phyloP scores from a whole-genome alignment of 2,113 vertebrate species.

The Microtus montanus region DNA sequence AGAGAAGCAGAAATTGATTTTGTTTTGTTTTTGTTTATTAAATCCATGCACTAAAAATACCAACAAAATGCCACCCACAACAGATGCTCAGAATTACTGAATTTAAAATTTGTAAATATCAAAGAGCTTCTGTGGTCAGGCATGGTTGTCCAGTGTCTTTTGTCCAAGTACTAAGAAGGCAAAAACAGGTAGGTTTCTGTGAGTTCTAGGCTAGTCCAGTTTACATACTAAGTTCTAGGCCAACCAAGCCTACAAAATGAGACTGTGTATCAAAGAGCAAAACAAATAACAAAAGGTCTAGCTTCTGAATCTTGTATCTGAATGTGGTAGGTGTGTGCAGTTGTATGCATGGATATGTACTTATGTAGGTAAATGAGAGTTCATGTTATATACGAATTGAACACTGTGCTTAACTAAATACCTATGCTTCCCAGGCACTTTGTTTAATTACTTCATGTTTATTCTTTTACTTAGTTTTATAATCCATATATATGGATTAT shows the following conservation, averaged over 20 bases:
- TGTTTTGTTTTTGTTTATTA: constrained; percentile 36
- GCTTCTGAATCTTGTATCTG: neutral
- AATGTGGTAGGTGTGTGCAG: neutral
- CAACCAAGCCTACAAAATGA: neutral
- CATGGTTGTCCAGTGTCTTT: neutral
- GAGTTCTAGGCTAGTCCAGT: neutral
- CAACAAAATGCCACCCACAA: neutral
- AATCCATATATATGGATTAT: neutral
- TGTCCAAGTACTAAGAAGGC: neutral
- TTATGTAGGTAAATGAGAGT: neutral
- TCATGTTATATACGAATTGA: neutral
- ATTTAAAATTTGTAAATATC: neutral
- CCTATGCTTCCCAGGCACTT: neutral
- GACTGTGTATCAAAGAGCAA: neutral
- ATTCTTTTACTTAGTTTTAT: neutral
- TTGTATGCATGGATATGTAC: neutral
- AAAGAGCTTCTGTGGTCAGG: neutral
- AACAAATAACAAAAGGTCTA: neutral
- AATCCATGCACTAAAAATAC: neutral
- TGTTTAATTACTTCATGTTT: neutral
- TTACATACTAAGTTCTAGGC: neutral
- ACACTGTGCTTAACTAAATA: neutral
- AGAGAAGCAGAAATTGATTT: constrained; percentile 2
- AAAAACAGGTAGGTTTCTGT: neutral
- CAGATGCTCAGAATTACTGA: neutral